Evolutionary conservation across 2,113 vertebrate genomes (phyloP).

Genomic region (Cyanocitta stelleri): DNA sequence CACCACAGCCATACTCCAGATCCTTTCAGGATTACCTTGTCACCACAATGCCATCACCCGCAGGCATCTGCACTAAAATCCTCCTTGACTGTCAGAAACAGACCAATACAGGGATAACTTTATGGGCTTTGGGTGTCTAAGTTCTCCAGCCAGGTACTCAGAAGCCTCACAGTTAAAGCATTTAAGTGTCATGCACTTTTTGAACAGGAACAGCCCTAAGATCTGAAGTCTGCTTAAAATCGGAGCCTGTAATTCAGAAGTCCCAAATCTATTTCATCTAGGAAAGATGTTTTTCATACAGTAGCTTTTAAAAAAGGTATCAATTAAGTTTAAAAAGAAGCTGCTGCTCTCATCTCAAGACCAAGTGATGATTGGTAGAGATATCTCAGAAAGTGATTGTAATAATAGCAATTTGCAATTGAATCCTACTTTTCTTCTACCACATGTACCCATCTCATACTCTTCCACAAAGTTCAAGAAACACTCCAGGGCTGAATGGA

Average conservation of each 20-base stretch:
- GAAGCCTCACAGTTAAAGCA: not conserved
- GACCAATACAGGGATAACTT: not conserved
- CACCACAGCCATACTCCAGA: not conserved
- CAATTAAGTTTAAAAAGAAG: not conserved
- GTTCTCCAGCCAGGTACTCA: not conserved
- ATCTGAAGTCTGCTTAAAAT: not conserved
- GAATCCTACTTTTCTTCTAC: not conserved
- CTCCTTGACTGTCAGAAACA: not conserved
- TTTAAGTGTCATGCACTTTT: not conserved
- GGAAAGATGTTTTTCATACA: not conserved
- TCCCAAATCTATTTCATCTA: not conserved
- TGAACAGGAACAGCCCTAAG: not conserved
- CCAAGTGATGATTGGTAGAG: not conserved
- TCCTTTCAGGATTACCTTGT: not conserved
- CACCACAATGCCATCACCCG: not conserved
- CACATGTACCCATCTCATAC: not conserved
- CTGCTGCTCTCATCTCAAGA: not conserved
- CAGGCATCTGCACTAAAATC: not conserved
- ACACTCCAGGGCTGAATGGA: not conserved
- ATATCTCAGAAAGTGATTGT: not conserved
- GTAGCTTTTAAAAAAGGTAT: not conserved
- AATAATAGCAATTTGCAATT: not conserved
- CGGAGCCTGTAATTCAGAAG: not conserved
- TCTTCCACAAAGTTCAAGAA: not conserved
- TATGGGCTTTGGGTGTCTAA: not conserved